A percentile compares a stretch with the other conserved stretches of the same genome.
These are phyloP conservation scores for Porites evermanni DNA, from an alignment of 92 coral and sea anemone species.

Conservation along the genomic window DNA sequence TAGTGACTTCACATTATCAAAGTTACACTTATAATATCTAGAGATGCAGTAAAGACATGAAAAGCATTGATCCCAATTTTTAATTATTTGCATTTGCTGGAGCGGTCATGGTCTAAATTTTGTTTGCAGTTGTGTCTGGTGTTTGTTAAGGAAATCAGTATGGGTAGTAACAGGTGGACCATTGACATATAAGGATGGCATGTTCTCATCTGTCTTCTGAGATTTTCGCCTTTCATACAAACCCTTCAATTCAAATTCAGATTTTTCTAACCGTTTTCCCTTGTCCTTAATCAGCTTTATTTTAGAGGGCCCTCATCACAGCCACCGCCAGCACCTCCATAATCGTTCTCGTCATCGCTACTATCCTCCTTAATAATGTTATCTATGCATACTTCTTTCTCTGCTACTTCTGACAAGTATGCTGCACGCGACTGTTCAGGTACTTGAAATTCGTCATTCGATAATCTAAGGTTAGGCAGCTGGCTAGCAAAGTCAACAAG, in stretches of 20 bases:
- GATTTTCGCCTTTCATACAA: slow-evolving; percentile 13
- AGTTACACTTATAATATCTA: too few species aligned
- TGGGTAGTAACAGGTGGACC: slow-evolving; percentile 45
- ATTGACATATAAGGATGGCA: slow-evolving; percentile 4
- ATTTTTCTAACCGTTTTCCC: slow-evolving; percentile 34
- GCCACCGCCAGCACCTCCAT: slow-evolving; percentile 21
- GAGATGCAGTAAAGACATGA: too few species aligned
- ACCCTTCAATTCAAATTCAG: slow-evolving; percentile 32
- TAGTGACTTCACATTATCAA: too few species aligned
- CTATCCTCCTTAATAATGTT: slow-evolving; percentile 45
- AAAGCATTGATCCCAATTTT: too few species aligned
- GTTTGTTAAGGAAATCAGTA: slow-evolving; percentile 63
- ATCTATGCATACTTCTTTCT: slow-evolving; percentile 36
- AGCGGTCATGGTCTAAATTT: too few species aligned
- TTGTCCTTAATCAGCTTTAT: slow-evolving; percentile 46
- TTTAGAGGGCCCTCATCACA: neutral
- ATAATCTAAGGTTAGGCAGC: slow-evolving; percentile 48
- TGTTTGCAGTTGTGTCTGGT: slow-evolving; percentile 54
- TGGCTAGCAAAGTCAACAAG: slow-evolving; percentile 16
- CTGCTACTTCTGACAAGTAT: slow-evolving; percentile 38
- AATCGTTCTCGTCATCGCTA: slow-evolving; percentile 52
- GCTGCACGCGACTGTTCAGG: slow-evolving; percentile 59
- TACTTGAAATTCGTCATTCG: slow-evolving; percentile 38
- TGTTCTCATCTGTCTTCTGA: too few species aligned
- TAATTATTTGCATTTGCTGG: too few species aligned